Base-by-base conservation (phyloP, 2,797 vertebrate genomes). In the Spinus olivaceus region DNA sequence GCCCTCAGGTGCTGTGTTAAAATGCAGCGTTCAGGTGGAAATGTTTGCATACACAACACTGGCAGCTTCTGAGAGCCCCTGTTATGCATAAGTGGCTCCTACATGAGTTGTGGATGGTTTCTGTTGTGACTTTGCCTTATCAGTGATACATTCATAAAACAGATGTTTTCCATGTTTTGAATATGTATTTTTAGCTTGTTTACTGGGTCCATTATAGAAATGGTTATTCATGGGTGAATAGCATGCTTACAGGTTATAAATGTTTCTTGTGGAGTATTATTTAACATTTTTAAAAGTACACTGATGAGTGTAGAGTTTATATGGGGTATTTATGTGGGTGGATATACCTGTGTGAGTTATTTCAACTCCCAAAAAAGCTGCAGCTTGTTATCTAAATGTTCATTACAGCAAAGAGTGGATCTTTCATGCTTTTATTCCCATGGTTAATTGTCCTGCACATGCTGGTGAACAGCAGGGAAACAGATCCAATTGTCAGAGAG, bases 161-260 rank as follows among this genome's bases (percentile, higher is more conserved):
- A 73, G 83, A 54, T 70, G 54, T 39, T 79, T 66, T 64, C 71
- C 51, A 2, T 63, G 69, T 44, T 89, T 60, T 28, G 39, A 54
- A 30, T 72, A 33, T 37, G 73, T 63, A 96, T 91, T 95, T 95
- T 95, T 74, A 88, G 82, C 80, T 76, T 81, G 59, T 81, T 94
- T 96, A 28, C 85, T 54, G 65, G 28, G 65, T 18, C n/a, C 37
- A 3, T 69, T 77, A 41, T 46, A 42, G 70, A 70, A 85, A 73
- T 24, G 41, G 81, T 50, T 89, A 37, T 73, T 73, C 59, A 56
- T 78, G 72, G 30, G 46, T n/a, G 47, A 69, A 74, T 28, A 33
- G 61, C 3, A 27, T 78, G 90, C 51, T 94, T 86, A 57, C 67
- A 50, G 72, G 76, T 63, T 71, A 51, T n/a, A 89, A 93, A 86